Conservation (phyloP, 1,140 invertebrate species). For the Macrostomum lignano region DNA sequence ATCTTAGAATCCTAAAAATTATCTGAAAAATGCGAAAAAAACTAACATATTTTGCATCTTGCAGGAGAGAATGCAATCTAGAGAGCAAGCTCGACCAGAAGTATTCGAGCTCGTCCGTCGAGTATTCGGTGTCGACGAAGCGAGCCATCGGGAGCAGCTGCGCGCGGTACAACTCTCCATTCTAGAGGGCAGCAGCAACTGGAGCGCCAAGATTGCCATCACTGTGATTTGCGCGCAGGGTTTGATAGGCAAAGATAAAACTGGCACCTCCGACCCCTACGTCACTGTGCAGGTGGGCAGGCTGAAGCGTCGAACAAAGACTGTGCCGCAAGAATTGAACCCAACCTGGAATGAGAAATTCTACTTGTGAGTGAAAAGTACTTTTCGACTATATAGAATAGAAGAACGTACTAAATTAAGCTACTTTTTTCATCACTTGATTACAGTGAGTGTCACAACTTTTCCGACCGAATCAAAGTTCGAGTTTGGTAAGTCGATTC, state of each 20-base stretch:
- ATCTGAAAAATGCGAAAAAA: no score
- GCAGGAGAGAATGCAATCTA: slow-evolving; percentile 87
- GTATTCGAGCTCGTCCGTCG: slow-evolving; percentile 74
- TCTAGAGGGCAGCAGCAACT: slow-evolving; percentile 95
- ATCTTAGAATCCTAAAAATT: no score
- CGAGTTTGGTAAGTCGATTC: slow-evolving; percentile 28
- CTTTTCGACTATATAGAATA: no score
- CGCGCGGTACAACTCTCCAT: slow-evolving; percentile 85
- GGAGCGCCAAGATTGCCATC: slow-evolving; percentile 87
- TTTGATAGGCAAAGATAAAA: slow-evolving; percentile 96
- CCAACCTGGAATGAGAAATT: slow-evolving; percentile 99
- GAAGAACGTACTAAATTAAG: no score
- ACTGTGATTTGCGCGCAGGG: slow-evolving; percentile 95
- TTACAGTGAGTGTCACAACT: slow-evolving; percentile 6
- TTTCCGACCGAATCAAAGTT: slow-evolving; percentile 6
- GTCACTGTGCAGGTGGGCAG: slow-evolving; percentile 98
- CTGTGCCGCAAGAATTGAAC: slow-evolving; percentile 94
- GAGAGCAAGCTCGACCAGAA: slow-evolving; percentile 84
- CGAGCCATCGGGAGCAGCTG: slow-evolving; percentile 44
- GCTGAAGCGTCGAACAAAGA: slow-evolving; percentile 87
- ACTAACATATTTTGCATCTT: no score
- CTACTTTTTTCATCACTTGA: slow-evolving; percentile 3
- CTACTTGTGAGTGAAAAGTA: slow-evolving; percentile 76
- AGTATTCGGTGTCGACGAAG: slow-evolving; percentile 4
- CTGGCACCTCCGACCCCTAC: slow-evolving; percentile 95